Evolutionary conservation across 2,113 vertebrate species (phyloP).

Genomic region (Gambusia holbrooki): DNA sequence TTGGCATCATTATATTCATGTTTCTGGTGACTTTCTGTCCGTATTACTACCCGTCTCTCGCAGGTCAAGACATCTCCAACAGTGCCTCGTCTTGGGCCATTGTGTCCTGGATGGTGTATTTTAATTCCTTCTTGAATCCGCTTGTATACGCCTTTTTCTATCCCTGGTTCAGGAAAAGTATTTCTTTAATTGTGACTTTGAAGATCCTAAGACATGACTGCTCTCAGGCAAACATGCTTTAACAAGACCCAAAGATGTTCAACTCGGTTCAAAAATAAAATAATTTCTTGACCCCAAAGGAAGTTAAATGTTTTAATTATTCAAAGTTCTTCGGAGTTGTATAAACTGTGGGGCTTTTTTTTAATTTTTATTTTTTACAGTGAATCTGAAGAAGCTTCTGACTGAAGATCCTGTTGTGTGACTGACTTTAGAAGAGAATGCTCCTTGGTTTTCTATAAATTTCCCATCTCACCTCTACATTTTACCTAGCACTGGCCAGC

Average conservation of each 20-base stretch:
- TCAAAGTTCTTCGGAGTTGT: too few species aligned
- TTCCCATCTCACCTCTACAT: too few species aligned
- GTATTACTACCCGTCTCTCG: constrained; percentile 42
- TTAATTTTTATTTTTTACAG: too few species aligned
- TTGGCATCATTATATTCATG: constrained; percentile 57
- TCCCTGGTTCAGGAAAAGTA: constrained; percentile 68
- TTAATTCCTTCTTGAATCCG: constrained; percentile 67
- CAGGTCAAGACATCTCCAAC: constrained; percentile 40
- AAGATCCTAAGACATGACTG: constrained; percentile 38
- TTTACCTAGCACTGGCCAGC: too few species aligned
- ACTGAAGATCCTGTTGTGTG: too few species aligned
- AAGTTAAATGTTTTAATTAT: too few species aligned
- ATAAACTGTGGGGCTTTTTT: too few species aligned
- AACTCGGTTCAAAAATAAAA: too few species aligned
- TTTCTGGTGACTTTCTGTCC: constrained; percentile 62
- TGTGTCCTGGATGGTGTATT: constrained; percentile 45
- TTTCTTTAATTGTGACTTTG: constrained; percentile 63
- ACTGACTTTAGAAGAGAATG: too few species aligned
- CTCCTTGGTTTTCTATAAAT: too few species aligned
- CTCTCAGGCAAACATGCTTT: constrained; percentile 35
- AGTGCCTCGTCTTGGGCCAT: constrained; percentile 11
- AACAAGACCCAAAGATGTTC: neutral
- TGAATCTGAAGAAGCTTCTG: too few species aligned
- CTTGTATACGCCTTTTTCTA: constrained; percentile 73
- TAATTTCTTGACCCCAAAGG: too few species aligned